phyloP scores from a whole-genome alignment of 2,113 vertebrate species.

The Tragelaphus buxtoni region DNA sequence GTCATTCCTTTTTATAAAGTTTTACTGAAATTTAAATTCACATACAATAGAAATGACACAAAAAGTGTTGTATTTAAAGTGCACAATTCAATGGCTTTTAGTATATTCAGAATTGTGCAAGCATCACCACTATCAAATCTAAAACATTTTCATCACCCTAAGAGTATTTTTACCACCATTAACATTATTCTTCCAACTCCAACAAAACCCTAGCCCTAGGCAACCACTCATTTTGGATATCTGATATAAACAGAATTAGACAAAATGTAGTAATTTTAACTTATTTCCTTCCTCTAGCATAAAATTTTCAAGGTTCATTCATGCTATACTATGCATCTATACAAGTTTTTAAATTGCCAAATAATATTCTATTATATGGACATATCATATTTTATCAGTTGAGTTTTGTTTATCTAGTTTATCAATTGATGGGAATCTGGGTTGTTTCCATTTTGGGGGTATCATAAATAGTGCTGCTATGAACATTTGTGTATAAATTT shows the following conservation, averaged over 20 bases:
- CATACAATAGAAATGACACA: not conserved
- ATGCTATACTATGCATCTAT: not conserved
- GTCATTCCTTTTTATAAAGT: not conserved
- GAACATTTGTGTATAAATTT: not conserved
- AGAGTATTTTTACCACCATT: not conserved
- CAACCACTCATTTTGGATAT: not conserved
- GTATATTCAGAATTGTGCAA: not conserved
- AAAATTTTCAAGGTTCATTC: not conserved
- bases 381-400: not conserved
- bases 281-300: not conserved
- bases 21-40: not conserved
- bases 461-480: not conserved
- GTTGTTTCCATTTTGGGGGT: not conserved
- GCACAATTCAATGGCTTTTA: not conserved
- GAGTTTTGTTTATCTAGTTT: not conserved
- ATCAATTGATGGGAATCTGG: not conserved
- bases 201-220: not conserved
- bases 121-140: not conserved
- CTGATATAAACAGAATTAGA: not conserved
- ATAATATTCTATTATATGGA: not conserved
- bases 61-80: not conserved
- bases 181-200: not conserved
- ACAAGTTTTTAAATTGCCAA: not conserved
- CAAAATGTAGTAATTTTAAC: not conserved
- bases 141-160: not conserved